phyloP scores from a whole-genome alignment of 2,113 vertebrate genomes.

The Herpetotheres cachinnans region DNA sequence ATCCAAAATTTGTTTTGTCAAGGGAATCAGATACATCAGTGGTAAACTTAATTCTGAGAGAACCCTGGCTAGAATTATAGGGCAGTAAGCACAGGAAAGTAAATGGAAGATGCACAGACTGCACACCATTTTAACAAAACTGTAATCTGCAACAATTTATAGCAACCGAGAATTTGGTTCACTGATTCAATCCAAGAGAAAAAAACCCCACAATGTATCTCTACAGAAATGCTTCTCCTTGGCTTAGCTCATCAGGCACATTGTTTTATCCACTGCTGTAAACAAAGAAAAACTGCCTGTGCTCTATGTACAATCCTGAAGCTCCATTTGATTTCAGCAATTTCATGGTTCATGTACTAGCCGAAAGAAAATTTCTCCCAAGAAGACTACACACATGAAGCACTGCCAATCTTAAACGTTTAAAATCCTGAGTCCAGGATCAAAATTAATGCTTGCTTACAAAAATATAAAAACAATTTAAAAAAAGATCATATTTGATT shows the following conservation, averaged over 20 bases:
- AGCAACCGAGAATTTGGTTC: constrained; percentile 15
- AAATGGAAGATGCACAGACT: not conserved
- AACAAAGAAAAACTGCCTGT: constrained; percentile 50
- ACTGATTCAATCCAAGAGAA: not conserved
- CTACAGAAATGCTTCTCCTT: not conserved
- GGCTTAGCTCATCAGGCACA: constrained; percentile 20
- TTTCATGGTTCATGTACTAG: constrained; percentile 53
- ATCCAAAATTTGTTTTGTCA: not conserved
- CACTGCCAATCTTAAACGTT: not conserved
- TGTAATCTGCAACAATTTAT: not conserved
- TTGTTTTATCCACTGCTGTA: constrained; percentile 27
- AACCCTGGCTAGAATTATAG: not conserved
- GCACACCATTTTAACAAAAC: not conserved
- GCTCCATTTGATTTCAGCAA: constrained; percentile 55
- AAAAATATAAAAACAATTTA: not conserved
- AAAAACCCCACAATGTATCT: not conserved
- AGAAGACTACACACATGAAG: not conserved
- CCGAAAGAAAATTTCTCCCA: constrained; percentile 46
- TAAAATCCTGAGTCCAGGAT: not conserved
- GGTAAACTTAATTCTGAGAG: not conserved
- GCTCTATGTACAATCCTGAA: constrained; percentile 9
- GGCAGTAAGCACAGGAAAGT: not conserved
- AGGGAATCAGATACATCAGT: not conserved
- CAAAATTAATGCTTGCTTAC: not conserved
- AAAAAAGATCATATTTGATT: not conserved